phyloP scores from a whole-genome alignment of 1,140 invertebrate genomes.

The Myzus persicae region DNA sequence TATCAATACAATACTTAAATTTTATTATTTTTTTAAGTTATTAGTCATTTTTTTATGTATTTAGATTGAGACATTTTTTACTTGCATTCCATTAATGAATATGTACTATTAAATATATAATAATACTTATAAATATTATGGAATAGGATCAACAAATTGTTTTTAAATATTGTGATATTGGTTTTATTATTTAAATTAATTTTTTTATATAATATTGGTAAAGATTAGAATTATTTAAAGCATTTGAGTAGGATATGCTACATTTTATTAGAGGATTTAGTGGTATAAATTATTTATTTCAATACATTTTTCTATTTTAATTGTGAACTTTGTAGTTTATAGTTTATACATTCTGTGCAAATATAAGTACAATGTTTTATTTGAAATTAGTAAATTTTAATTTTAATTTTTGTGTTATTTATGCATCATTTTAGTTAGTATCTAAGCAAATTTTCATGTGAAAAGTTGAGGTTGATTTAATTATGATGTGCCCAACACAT shows the following conservation, averaged over 20 bases:
- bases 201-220: not conserved
- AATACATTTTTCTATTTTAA: constrained; percentile 7
- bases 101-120: not conserved
- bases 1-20: not conserved
- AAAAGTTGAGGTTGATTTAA: not conserved
- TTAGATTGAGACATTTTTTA: not conserved
- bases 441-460: not conserved
- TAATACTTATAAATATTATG: not conserved
- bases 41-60: constrained; percentile 12
- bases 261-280: not conserved
- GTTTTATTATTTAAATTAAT: constrained; percentile 20
- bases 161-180: constrained; percentile 29
- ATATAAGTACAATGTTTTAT: constrained; percentile 14
- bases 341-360: not conserved
- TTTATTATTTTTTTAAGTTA: not conserved
- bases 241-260: not conserved
- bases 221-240: not conserved
- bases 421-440: constrained; percentile 14
- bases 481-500: not conserved
- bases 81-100: constrained; percentile 21
- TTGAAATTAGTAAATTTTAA: constrained; percentile 9
- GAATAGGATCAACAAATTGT: not conserved
- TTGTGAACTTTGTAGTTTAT: not conserved
- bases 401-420: not conserved
- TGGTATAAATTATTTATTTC: constrained; percentile 29